phyloP scores from a whole-genome alignment of 1,140 invertebrate genomes.

The Diabrotica undecimpunctata region DNA sequence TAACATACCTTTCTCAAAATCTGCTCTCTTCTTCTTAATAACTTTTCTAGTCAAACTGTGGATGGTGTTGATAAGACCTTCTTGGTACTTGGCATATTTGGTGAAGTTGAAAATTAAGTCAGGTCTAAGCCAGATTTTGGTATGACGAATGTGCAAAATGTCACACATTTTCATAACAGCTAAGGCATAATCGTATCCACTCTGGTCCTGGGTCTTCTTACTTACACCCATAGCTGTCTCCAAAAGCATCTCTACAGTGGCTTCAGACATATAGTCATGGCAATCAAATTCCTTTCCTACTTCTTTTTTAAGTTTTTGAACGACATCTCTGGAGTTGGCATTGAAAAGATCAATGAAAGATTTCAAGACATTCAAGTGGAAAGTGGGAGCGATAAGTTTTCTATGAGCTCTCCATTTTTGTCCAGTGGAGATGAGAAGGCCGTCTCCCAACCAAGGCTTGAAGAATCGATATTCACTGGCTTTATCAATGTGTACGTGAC shows the following conservation, averaged over 20 bases:
- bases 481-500: conserved; percentile 81
- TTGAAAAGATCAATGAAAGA: conserved; percentile 80
- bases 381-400: conserved; percentile 78
- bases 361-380: conserved; percentile 79
- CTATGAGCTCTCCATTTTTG: conserved; percentile 77
- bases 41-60: conserved; percentile 70
- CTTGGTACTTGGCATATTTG: conserved; percentile 54
- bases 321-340: conserved; percentile 67
- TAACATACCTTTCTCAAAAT: conserved; percentile 59
- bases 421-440: conserved; percentile 76
- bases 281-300: conserved; percentile 66
- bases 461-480: conserved; percentile 60
- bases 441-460: conserved; percentile 86
- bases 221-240: conserved; percentile 81
- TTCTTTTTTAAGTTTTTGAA: conserved; percentile 63
- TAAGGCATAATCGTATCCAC: conserved; percentile 77
- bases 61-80: conserved; percentile 55
- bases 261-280: conserved; percentile 81
- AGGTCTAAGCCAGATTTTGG: conserved; percentile 76
- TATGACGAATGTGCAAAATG: conserved; percentile 77
- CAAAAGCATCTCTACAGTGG: conserved; percentile 75
- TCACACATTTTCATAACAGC: conserved; percentile 84
- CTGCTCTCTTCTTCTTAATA: conserved; percentile 41
- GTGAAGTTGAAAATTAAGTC: conserved; percentile 78
- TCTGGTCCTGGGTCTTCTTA: conserved; percentile 68